Base-by-base conservation (phyloP, 2,888 invertebrate genomes). In the Ochlodes sylvanus region DNA sequence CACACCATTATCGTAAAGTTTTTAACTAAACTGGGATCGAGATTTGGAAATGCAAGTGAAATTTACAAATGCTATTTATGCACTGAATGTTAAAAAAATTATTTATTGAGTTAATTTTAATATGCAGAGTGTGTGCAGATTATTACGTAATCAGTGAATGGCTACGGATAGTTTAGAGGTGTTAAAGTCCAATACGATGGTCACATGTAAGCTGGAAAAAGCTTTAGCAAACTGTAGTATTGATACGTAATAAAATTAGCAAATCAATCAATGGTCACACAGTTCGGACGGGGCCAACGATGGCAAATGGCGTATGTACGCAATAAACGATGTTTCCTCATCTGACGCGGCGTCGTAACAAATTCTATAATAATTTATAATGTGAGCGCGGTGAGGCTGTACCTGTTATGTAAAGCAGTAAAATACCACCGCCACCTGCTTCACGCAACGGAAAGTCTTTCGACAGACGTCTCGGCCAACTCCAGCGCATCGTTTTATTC, bases 361-460 rank as follows among this genome's bases (percentile, higher is more conserved):
- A 32, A 54, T 32, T 63, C 32, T 65, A 38, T 65, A 34, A 58
- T 58, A 65, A 65, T 52, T 65, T 65, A 65, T 52, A 50, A 58
- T 50, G 32, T 54, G 54, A 50, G 50, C 44, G 38, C 52, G 32
- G 57, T 9, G 47, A 65, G 65, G 55, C 57, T 27, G 41, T 4
- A 17, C 19, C 50, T 50, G 50, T 65, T 65, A 65, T 27, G 57
- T 27, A 65, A 65, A 57, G 15, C 47, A 15, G 44, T 56, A 3
- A 56, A 64, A 64, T 61, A 15, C 47, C 38, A 10, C 10, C 38
- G 12, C 38, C 38, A 17, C 63, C 41, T 17, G 15, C 47, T 32
- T 21, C 14, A 57, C 47, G 47, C 47, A 56, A 41, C 27, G 5
- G 47, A 52, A 12, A 19, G 34, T 14, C 50, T 58, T 65, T 65